Evolutionary conservation across 2,888 invertebrate genomes (phyloP).

Genomic region (Mythimna ferrago): DNA sequence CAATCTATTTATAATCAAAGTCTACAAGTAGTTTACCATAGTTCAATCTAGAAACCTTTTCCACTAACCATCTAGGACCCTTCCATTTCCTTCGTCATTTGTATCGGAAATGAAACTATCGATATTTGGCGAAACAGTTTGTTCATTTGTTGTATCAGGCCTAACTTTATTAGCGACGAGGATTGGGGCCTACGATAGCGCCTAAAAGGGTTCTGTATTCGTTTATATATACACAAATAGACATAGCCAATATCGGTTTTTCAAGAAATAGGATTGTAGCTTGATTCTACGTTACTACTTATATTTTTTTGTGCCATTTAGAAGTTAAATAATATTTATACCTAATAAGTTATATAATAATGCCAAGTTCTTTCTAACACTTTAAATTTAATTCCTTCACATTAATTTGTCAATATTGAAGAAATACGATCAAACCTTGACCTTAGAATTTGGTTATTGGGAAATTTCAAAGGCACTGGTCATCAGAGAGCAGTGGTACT

Average conservation of each 20-base stretch:
- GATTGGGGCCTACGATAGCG: slow-evolving; percentile 28
- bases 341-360: no score
- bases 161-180: slow-evolving; percentile 38
- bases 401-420: no score
- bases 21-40: background rate
- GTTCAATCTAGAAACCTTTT: slow-evolving; percentile 4
- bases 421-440: no score
- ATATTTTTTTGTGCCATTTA: no score
- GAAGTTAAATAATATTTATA: no score
- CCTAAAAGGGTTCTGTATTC: slow-evolving; percentile 17
- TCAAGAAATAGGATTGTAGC: background rate
- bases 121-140: slow-evolving; percentile 38
- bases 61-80: slow-evolving; percentile 3
- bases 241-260: background rate
- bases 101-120: slow-evolving; percentile 55
- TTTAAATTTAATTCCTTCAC: no score
- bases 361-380: no score
- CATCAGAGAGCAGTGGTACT: no score
- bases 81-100: slow-evolving; percentile 39
- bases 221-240: background rate
- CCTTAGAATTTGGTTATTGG: no score
- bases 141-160: slow-evolving; percentile 37
- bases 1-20: background rate
- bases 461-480: no score
- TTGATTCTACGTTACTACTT: background rate